Conservation (phyloP, 23 tunicate species). For the Trididemnum clinides region DNA sequence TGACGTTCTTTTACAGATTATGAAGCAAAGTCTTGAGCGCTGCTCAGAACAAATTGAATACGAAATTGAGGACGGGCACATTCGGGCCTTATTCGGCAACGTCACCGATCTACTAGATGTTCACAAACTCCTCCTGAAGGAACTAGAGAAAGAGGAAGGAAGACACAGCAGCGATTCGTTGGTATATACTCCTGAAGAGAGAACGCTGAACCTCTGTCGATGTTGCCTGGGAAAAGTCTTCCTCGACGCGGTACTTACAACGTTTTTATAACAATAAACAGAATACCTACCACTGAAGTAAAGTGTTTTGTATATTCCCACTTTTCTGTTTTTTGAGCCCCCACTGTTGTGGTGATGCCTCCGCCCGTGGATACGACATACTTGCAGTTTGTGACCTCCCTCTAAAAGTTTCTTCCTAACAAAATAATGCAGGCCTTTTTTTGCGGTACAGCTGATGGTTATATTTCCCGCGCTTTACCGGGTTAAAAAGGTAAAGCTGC, state of each 20-base stretch:
- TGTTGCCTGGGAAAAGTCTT: constrained; percentile 30
- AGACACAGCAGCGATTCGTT: not conserved
- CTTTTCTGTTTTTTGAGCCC: too few species aligned
- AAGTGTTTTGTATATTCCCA: too few species aligned
- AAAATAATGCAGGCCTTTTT: too few species aligned
- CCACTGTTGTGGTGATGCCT: too few species aligned
- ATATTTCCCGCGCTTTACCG: too few species aligned
- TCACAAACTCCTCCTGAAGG: constrained; percentile 1
- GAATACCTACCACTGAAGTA: too few species aligned
- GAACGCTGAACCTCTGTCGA: not conserved
- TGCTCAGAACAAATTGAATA: constrained; percentile 81
- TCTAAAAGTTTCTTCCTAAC: too few species aligned
- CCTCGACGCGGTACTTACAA: not conserved
- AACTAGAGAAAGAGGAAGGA: constrained; percentile 12
- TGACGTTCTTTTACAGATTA: constrained; percentile 37
- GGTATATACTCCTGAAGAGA: not conserved
- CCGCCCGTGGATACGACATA: too few species aligned
- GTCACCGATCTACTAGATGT: constrained; percentile 38
- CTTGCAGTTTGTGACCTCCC: too few species aligned
- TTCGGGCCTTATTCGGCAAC: constrained; percentile 81
- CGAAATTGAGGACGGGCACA: constrained; percentile 87
- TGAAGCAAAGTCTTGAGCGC: constrained; percentile 55
- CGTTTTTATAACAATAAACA: too few species aligned
- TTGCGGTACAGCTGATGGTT: too few species aligned
- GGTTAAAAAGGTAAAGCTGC: too few species aligned